These are phyloP conservation scores for Potamarius usumacintae DNA, from an alignment of 2,113 vertebrate species.

Conservation along the genomic window DNA sequence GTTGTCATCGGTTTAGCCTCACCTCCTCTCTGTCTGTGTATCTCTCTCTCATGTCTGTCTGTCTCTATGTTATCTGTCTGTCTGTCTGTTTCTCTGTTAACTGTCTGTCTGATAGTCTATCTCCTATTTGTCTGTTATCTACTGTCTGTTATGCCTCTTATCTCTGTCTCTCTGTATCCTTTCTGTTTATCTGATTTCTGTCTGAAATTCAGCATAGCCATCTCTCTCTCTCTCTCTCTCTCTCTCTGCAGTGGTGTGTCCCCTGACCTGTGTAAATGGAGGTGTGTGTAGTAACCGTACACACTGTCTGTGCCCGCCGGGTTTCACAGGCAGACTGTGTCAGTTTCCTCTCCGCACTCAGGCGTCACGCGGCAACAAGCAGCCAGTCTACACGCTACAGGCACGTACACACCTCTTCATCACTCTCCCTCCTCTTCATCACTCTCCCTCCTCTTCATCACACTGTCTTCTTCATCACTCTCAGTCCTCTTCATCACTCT, in stretches of 20 bases:
- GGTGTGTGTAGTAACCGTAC: constrained; percentile 87
- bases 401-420: constrained; percentile 40
- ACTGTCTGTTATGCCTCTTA: not conserved
- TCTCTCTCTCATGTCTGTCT: not conserved
- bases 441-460: not conserved
- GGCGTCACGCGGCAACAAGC: constrained; percentile 77
- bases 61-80: not conserved
- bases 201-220: not conserved
- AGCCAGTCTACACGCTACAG: constrained; percentile 79
- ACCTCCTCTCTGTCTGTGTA: not conserved
- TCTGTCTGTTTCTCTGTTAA: not conserved
- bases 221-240: constrained; percentile 19
- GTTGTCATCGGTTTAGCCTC: not conserved
- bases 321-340: constrained; percentile 87
- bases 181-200: not conserved
- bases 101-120: not conserved
- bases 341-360: constrained; percentile 77
- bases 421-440: not conserved
- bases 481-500: not conserved
- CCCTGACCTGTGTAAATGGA: constrained; percentile 88
- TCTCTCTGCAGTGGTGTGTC: constrained; percentile 82
- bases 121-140: too few relatives aligned
- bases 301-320: constrained; percentile 84
- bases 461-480: not conserved
- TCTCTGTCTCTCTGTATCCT: not conserved